phyloP scores from a whole-genome alignment of 2,888 invertebrate genomes.

The Silvanus unidentatus region DNA sequence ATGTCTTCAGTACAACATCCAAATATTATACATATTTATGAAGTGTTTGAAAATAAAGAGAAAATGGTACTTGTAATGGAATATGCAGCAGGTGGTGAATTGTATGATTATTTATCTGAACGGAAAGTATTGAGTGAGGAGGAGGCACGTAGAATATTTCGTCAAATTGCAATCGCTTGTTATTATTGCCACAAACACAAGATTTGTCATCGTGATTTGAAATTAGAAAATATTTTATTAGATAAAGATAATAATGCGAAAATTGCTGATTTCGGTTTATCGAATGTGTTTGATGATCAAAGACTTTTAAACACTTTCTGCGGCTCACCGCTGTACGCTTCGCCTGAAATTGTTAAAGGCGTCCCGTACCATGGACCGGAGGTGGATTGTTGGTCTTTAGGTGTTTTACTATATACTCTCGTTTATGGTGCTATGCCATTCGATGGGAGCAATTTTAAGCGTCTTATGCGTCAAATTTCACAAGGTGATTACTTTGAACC shows the following conservation, averaged over 20 bases:
- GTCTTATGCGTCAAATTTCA: slow-evolving; percentile 93
- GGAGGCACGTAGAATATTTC: slow-evolving; percentile 90
- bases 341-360: slow-evolving; percentile 96
- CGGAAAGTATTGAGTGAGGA: slow-evolving; percentile 84
- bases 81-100: slow-evolving; percentile 96
- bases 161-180: slow-evolving; percentile 93
- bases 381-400: slow-evolving; percentile 91
- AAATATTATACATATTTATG: slow-evolving; percentile 98
- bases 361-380: slow-evolving; percentile 96
- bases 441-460: slow-evolving; percentile 96
- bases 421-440: slow-evolving; percentile 99
- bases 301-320: slow-evolving; percentile 87
- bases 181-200: slow-evolving; percentile 98
- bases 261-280: slow-evolving; percentile 98
- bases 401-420: slow-evolving; percentile 93
- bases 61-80: slow-evolving; percentile 99
- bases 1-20: slow-evolving; percentile 99
- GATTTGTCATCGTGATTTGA: slow-evolving; percentile 93
- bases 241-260: slow-evolving; percentile 93
- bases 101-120: slow-evolving; percentile 94
- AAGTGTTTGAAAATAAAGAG: slow-evolving; percentile 99
- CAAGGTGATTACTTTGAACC: slow-evolving; percentile 98
- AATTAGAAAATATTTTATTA: slow-evolving; percentile 89
- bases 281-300: slow-evolving; percentile 91
- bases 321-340: slow-evolving; percentile 93